Percentiles rank a stretch among this genome's conserved stretches.
Evolutionary conservation across 2,797 vertebrate genomes (phyloP).

Genomic region (Chelidonichthys spinosus): DNA sequence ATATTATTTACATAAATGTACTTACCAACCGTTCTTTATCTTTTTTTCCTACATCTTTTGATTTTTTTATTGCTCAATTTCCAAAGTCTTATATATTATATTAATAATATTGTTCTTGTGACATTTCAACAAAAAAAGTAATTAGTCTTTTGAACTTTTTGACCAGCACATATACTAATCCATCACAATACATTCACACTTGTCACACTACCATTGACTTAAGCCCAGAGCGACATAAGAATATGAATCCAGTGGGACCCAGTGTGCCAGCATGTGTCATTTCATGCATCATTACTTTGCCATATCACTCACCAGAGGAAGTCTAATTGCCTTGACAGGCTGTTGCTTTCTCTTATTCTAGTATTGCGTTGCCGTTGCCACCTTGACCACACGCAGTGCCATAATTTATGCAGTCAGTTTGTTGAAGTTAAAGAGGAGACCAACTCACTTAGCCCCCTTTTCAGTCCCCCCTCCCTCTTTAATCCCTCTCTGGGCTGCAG

Average conservation of each 20-base stretch:
- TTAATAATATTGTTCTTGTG: neutral
- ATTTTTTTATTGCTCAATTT: neutral
- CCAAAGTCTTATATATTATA: neutral
- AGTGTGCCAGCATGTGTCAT: constrained; percentile 38
- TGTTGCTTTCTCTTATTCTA: constrained; percentile 58
- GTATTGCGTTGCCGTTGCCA: constrained; percentile 37
- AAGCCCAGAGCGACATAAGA: constrained; percentile 44
- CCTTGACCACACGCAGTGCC: constrained; percentile 48
- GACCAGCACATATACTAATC: neutral
- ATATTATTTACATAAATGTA: too few species aligned
- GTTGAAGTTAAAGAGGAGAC: constrained; percentile 23
- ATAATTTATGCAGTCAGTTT: constrained; percentile 54
- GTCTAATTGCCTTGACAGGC: constrained; percentile 55
- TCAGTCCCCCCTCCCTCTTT: constrained; percentile 3
- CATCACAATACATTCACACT: constrained; percentile 39
- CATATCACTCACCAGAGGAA: constrained; percentile 56
- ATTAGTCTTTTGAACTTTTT: neutral
- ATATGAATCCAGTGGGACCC: constrained; percentile 43
- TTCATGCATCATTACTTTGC: constrained; percentile 64
- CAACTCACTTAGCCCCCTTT: neutral
- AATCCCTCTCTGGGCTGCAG: constrained; percentile 7
- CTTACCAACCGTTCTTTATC: neutral
- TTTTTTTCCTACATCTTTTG: neutral
- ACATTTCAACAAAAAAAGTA: neutral
- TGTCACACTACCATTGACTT: constrained; percentile 21